phyloP scores from a whole-genome alignment of 2,113 vertebrate species.

The Silurus meridionalis region DNA sequence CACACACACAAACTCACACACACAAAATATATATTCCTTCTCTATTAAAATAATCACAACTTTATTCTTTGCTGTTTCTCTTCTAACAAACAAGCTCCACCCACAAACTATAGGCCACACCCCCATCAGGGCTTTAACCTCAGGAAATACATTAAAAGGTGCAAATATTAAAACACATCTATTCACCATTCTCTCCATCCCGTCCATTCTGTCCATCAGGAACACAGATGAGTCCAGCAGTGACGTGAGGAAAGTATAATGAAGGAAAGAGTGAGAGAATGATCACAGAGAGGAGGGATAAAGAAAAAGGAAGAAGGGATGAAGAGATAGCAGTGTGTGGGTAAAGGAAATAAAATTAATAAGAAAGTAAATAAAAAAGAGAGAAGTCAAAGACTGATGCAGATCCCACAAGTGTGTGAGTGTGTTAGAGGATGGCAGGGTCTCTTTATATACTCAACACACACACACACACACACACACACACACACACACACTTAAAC shows the following conservation, averaged over 20 bases:
- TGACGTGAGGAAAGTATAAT: too few species aligned
- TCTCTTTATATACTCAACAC: constrained; percentile 27
- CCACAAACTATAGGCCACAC: background rate
- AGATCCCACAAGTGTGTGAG: background rate
- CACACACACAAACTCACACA: background rate
- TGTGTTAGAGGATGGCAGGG: background rate
- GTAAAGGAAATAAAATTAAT: background rate
- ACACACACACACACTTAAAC: constrained; percentile 15
- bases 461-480: constrained; percentile 12
- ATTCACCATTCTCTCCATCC: constrained; percentile 33
- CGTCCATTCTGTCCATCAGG: background rate
- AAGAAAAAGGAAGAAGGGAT: background rate
- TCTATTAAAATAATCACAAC: background rate
- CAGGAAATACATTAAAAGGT: background rate
- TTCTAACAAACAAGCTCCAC: background rate
- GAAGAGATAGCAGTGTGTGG: background rate
- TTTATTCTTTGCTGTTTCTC: background rate
- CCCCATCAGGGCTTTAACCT: background rate
- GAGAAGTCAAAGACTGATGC: background rate
- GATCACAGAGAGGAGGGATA: background rate
- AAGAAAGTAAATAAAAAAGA: background rate
- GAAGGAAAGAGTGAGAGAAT: background rate
- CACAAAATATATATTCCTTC: background rate
- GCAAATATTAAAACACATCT: background rate
- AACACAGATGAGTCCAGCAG: background rate